phyloP scores from a whole-genome alignment of 2,888 invertebrate species.

The Metellina segmentata region DNA sequence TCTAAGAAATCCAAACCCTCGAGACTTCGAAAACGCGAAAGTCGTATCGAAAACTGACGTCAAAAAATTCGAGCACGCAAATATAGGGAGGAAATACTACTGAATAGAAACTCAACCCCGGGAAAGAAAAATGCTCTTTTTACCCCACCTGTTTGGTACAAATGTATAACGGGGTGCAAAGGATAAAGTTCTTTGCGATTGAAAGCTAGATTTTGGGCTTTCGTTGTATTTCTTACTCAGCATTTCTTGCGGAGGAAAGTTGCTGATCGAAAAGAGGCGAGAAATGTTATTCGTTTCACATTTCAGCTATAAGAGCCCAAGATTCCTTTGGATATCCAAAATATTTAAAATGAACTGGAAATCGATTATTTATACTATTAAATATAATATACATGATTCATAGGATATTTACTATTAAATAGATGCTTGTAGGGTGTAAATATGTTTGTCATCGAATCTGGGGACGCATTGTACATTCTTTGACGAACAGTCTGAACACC shows the following conservation, averaged over 20 bases:
- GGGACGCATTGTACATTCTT: too few species aligned
- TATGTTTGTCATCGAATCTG: too few species aligned
- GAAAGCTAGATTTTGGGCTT: slow-evolving; percentile 10
- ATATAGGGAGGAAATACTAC: slow-evolving; percentile 24
- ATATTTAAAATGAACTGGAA: too few species aligned
- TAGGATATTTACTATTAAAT: too few species aligned
- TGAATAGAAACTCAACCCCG: slow-evolving; percentile 14
- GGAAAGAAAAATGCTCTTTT: slow-evolving; percentile 11
- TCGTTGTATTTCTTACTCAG: slow-evolving; percentile 29
- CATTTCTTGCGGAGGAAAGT: slow-evolving; percentile 20
- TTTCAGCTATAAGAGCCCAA: too few species aligned
- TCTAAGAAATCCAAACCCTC: slow-evolving; percentile 23
- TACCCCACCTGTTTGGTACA: slow-evolving; percentile 31
- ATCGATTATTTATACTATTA: too few species aligned
- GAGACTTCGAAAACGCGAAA: slow-evolving; percentile 30
- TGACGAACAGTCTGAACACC: too few species aligned
- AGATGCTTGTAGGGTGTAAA: too few species aligned
- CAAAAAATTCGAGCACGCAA: slow-evolving; percentile 51
- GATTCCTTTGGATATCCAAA: too few species aligned
- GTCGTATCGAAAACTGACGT: slow-evolving; percentile 4
- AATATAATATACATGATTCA: too few species aligned
- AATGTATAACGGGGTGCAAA: slow-evolving; percentile 32
- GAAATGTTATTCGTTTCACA: neutral
- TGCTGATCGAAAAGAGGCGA: slow-evolving; percentile 7
- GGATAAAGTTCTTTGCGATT: slow-evolving; percentile 23